These are phyloP conservation scores for Hippopotamyrus pictus DNA, from an alignment of 2,797 vertebrate genomes.

Conservation along the genomic window DNA sequence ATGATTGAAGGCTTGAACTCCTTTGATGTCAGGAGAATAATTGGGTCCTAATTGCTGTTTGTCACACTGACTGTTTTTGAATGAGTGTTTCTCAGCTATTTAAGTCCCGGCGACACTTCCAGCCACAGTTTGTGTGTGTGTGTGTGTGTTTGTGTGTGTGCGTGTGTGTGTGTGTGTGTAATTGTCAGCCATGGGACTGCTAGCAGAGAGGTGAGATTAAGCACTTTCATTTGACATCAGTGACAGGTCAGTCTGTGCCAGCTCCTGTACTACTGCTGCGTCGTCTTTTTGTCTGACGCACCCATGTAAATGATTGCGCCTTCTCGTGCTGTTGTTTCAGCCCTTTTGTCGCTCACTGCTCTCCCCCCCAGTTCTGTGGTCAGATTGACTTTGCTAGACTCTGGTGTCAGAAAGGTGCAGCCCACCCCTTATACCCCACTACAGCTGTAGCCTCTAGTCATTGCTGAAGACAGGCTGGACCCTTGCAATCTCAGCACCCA, in stretches of 20 bases:
- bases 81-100: slow-evolving; percentile 13
- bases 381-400: neutral
- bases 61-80: slow-evolving; percentile 18
- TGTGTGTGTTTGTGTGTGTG: neutral
- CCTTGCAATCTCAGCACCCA: neutral
- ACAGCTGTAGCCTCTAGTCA: slow-evolving; percentile 29
- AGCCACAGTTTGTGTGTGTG: neutral
- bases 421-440: neutral
- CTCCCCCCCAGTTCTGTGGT: neutral
- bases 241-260: neutral
- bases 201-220: neutral
- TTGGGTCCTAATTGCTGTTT: slow-evolving; percentile 19
- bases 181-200: slow-evolving; percentile 8
- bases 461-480: slow-evolving; percentile 22
- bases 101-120: neutral
- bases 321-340: neutral
- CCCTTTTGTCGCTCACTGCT: neutral
- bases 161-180: neutral
- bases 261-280: neutral
- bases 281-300: slow-evolving; percentile 5
- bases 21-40: slow-evolving; percentile 15
- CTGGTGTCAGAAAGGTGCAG: neutral
- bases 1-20: slow-evolving; percentile 19
- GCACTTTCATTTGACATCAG: neutral
- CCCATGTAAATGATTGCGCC: neutral